Evolutionary conservation across 2,113 vertebrate species (phyloP).

Genomic region (Urocolius indicus): DNA sequence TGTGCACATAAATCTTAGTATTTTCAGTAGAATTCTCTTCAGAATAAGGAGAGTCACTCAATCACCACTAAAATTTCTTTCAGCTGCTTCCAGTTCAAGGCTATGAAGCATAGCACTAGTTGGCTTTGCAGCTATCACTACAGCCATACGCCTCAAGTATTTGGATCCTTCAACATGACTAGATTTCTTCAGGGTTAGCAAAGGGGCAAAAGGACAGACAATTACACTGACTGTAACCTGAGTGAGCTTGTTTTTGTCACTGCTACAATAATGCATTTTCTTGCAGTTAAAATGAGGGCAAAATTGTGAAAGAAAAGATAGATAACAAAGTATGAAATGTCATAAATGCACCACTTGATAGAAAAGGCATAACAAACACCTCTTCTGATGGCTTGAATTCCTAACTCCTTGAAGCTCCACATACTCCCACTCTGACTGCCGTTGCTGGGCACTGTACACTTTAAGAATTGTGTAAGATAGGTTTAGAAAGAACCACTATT

Average conservation of each 20-base stretch:
- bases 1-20: neutral
- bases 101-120: neutral
- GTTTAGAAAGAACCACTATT: neutral
- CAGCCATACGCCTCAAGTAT: neutral
- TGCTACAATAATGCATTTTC: neutral
- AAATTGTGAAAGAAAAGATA: neutral
- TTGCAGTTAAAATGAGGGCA: neutral
- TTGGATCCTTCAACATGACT: neutral
- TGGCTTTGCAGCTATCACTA: neutral
- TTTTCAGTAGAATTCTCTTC: neutral
- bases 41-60: neutral
- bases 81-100: neutral
- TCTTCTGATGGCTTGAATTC: neutral
- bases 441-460: neutral
- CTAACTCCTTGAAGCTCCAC: neutral
- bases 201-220: neutral
- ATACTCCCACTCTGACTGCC: neutral
- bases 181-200: neutral
- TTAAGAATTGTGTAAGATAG: neutral
- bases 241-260: neutral
- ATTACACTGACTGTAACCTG: neutral
- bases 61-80: neutral
- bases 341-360: neutral
- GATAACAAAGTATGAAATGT: neutral
- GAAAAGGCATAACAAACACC: neutral